Base-by-base conservation (phyloP, 1,140 invertebrate genomes). In the Triops longicaudatus region DNA sequence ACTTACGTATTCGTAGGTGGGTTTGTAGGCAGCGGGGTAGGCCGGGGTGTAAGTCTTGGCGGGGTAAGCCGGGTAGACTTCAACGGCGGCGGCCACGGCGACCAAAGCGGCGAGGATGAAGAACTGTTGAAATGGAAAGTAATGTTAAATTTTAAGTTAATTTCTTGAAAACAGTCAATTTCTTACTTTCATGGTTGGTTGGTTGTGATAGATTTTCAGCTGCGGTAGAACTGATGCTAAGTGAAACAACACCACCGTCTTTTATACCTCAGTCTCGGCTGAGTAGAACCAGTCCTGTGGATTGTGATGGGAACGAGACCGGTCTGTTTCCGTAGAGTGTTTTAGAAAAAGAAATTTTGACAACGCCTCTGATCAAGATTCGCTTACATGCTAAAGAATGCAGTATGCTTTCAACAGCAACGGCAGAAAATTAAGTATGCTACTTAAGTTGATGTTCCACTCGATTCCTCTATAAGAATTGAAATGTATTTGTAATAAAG, bases 51-150 rank as follows among this genome's bases (percentile, higher is more conserved):
- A 37, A 43, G 74, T 22, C 11, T 75, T 28, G 28, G 76, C 50
- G 41, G 72, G 73, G 73, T 73, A 73, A 37, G 73, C 73, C 28
- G 73, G 73, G 26, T 75, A 75, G 17, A 63, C 74, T 26, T 43
- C 26, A 10, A 50, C 74, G 41, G 74, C 74, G 41, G 74, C 74
- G 12, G 41, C 74, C 6, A 75, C 74, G 17, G 74, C 74, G 26
- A 75, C 12, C 41, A 75, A 44, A 22, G 37, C 74, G 41, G 74
- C 74, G 26, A 75, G 44, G 74, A 75, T 42, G 4, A 75, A 42
- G 74, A 37, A 75, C 74, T 75, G n/a, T n/a, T 6, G 41, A 75
- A 43, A 12, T 0, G 41, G 43, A 75, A 31, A 7, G 12, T 72
- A 17, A 11, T 72, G 41, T n/a, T n/a, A 77, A 76, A 12, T 11